Evolutionary conservation across 2,888 invertebrate genomes (phyloP).

Genomic region (Hemithea aestivaria): DNA sequence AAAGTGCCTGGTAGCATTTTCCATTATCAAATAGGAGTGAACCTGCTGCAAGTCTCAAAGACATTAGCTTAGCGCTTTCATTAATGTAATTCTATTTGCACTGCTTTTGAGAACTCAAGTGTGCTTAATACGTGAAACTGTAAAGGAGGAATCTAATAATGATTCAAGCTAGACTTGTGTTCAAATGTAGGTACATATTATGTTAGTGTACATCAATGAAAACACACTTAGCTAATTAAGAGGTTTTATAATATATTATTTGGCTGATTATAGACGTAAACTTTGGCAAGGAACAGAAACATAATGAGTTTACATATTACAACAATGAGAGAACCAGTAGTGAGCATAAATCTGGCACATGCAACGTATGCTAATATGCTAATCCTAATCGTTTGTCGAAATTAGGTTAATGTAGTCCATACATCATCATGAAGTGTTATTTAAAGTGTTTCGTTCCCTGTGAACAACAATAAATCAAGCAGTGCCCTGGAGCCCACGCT

Average conservation of each 20-base stretch:
- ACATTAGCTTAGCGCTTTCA: constrained; percentile 15
- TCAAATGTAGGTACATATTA: constrained; percentile 4
- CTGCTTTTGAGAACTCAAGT: constrained; percentile 18
- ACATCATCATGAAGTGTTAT: constrained; percentile 54
- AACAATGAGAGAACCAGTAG: too few species aligned
- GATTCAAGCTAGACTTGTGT: constrained; percentile 10
- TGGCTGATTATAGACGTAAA: too few species aligned
- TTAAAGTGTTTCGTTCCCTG: constrained; percentile 60
- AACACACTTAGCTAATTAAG: too few species aligned
- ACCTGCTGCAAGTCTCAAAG: constrained; percentile 1
- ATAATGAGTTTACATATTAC: too few species aligned
- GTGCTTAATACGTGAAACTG: constrained; percentile 12
- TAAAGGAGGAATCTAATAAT: constrained; percentile 18
- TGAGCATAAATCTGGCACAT: constrained; percentile 18
- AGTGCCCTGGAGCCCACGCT: constrained; percentile 48
- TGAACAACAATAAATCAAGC: constrained; percentile 69
- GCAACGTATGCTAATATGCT: constrained; percentile 24
- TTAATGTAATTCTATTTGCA: constrained; percentile 24
- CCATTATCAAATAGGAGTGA: constrained; percentile 10
- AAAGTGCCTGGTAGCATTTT: constrained; percentile 12
- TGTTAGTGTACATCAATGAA: too few species aligned
- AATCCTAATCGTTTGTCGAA: constrained; percentile 27
- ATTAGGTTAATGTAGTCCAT: constrained; percentile 44
- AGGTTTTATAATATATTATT: too few species aligned
- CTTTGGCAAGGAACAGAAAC: too few species aligned